phyloP scores from a whole-genome alignment of 2,888 invertebrate species.

The Mythimna pallens region DNA sequence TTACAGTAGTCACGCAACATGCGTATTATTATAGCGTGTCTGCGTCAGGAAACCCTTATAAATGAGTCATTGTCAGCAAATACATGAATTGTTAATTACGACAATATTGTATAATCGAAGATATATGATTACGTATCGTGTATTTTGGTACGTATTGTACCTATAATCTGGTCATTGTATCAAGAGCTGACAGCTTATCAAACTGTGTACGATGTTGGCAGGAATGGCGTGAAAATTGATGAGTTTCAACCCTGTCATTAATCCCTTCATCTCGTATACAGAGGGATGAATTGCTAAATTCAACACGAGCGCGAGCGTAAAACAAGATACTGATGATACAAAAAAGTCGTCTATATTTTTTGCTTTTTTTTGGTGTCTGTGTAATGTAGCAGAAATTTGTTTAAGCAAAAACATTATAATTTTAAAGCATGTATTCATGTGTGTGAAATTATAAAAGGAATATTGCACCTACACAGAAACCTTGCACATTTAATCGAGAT shows the following conservation, averaged over 20 bases:
- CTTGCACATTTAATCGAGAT: too few species aligned
- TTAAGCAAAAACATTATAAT: slow-evolving; percentile 7
- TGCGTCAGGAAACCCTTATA: slow-evolving; percentile 48
- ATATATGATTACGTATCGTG: slow-evolving; percentile 5
- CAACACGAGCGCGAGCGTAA: slow-evolving; percentile 20
- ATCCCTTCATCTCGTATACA: slow-evolving; percentile 47
- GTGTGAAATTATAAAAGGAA: slow-evolving; percentile 14
- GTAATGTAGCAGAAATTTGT: not conserved
- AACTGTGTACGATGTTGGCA: slow-evolving; percentile 20
- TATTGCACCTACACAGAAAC: slow-evolving; percentile 6
- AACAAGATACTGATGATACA: slow-evolving; percentile 9
- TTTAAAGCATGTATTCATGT: not conserved
- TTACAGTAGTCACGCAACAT: slow-evolving; percentile 56
- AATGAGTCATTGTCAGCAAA: slow-evolving; percentile 53
- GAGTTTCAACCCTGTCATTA: slow-evolving; percentile 57
- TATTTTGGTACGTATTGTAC: slow-evolving; percentile 5
- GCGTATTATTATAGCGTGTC: slow-evolving; percentile 47
- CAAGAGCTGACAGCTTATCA: slow-evolving; percentile 29
- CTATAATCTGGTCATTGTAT: slow-evolving; percentile 32
- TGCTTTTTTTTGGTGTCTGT: not conserved
- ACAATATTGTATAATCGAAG: slow-evolving; percentile 36
- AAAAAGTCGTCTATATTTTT: slow-evolving; percentile 9
- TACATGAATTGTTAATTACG: slow-evolving; percentile 44
- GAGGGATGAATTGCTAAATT: slow-evolving; percentile 51
- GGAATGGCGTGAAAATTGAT: slow-evolving; percentile 51